Base-by-base conservation (phyloP, 2,113 vertebrate genomes). In the Nycticorax nycticorax region DNA sequence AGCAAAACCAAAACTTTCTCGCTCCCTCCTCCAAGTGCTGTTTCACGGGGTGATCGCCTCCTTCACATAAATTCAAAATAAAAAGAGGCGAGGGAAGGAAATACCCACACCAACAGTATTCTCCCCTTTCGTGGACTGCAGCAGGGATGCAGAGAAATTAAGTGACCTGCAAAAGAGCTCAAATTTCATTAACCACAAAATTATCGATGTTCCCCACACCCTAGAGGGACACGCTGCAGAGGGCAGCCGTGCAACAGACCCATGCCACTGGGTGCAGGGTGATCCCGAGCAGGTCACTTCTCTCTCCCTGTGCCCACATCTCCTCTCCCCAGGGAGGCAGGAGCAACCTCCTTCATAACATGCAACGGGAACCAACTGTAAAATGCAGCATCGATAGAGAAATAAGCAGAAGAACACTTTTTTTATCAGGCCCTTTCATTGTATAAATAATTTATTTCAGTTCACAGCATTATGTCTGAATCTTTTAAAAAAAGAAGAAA, bases 361-460 rank as follows among this genome's bases (percentile, higher is more conserved):
- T 1, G 3, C 52, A 27, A 41, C 0, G 0, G 33, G 47, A 91
- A 50, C 18, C 52, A 47, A 45, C 37, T 13, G 55, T 53, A 30
- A 86, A 92, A 77, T 0, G 3, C 64, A 86, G 68, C 39, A 4
- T 1, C 9, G 57, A 19, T 12, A 35, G 55, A 93, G 83, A 97
- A 97, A 95, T 27, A 66, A 94, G 80, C 71, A 91, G 68, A 68
- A 83, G 3, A 92, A 53, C 85, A 86, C 86, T 50, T 56, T 28
- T 67, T 64, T 39, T 52, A 69, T 89, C 92, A 94, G 77, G 77
- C 28, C 96, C 59, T 96, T 97, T 97, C 95, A 69, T 93, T 88
- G 96, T 98, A 98, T 97, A 98, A 98, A 98, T 98, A 98, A 97
- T 98, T 98, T 98, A 98, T 98, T 98, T 98, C 96, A 64, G 95